phyloP scores from a whole-genome alignment of 2,113 vertebrate genomes.

The Prinia subflava region DNA sequence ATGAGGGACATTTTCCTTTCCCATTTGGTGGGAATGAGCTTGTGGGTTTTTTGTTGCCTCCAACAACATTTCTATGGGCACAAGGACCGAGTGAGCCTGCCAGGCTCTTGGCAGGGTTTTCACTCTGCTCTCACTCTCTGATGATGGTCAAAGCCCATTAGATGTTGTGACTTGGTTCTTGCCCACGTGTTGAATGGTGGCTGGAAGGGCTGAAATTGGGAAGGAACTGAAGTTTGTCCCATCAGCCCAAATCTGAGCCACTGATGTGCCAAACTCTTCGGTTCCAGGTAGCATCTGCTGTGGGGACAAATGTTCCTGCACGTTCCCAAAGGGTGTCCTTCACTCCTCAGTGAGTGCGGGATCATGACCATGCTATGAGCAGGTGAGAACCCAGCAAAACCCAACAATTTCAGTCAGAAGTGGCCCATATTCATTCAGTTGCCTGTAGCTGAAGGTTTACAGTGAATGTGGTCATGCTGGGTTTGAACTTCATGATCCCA shows the following conservation, averaged over 20 bases:
- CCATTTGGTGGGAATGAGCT: not conserved
- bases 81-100: not conserved
- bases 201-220: not conserved
- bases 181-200: not conserved
- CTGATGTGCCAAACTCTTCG: not conserved
- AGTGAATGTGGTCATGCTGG: not conserved
- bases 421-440: not conserved
- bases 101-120: not conserved
- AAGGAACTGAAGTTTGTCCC: not conserved
- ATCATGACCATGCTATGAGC: rapidly evolving
- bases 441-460: not conserved
- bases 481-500: not conserved
- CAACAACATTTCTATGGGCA: not conserved
- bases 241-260: not conserved
- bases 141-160: not conserved
- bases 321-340: not conserved
- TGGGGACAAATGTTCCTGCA: not conserved
- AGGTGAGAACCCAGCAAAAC: not conserved
- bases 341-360: not conserved
- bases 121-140: not conserved
- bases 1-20: not conserved
- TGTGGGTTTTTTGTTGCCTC: not conserved
- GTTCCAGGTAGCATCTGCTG: too few species aligned
- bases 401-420: not conserved
- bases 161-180: not conserved